Conservation (phyloP, 2,797 vertebrate genomes). For the Trachops cirrhosus region DNA sequence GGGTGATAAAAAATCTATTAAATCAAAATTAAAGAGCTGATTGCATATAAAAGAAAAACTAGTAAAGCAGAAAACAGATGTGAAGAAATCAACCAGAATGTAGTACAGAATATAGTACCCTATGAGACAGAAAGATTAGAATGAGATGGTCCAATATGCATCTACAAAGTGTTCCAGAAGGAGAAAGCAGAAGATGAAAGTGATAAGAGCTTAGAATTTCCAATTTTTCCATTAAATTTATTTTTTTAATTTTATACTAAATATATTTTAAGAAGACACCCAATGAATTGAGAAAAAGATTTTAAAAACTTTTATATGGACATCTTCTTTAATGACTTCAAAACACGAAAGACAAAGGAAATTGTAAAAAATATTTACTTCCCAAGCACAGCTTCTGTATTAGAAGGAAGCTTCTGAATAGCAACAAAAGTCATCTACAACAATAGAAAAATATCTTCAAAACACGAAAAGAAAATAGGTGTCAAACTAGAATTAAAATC, state of each 20-base stretch:
- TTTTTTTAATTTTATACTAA: background rate
- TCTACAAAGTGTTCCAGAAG: background rate
- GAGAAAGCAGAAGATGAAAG: background rate
- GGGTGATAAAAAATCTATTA: background rate
- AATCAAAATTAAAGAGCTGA: background rate
- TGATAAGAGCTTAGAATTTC: background rate
- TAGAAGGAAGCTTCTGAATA: background rate
- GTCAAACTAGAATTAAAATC: background rate
- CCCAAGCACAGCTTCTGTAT: background rate
- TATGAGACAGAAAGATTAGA: background rate
- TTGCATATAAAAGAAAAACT: background rate
- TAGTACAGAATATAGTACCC: background rate
- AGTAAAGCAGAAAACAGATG: background rate
- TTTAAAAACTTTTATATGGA: background rate
- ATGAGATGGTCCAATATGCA: background rate
- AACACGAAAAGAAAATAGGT: background rate
- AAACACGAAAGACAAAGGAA: background rate
- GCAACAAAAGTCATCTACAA: background rate
- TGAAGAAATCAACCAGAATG: background rate
- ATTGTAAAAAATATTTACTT: background rate
- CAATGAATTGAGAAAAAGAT: background rate
- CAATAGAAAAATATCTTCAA: background rate
- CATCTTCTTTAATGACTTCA: background rate
- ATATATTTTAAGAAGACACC: background rate
- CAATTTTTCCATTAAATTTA: background rate